These are phyloP conservation scores for Marronus borbonicus DNA, from an alignment of 2,888 invertebrate species.

Conservation along the genomic window DNA sequence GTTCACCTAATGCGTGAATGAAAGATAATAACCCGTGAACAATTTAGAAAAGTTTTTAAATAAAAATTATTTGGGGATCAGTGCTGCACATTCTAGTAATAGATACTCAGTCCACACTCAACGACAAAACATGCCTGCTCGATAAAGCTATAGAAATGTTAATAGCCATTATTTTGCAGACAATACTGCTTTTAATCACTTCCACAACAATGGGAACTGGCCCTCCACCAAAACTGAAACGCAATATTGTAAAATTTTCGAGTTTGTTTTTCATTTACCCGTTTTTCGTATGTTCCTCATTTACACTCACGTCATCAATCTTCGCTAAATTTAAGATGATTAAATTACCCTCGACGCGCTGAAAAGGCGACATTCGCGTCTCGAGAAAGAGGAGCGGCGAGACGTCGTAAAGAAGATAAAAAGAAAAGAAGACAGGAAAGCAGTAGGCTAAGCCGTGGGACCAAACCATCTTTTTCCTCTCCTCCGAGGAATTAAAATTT, in stretches of 20 bases:
- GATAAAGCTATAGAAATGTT: too few species aligned
- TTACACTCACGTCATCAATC: slow-evolving; percentile 24
- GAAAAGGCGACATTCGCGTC: slow-evolving; percentile 27
- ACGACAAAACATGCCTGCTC: too few species aligned
- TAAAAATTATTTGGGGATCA: too few species aligned
- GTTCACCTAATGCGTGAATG: too few species aligned
- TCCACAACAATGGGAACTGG: background rate
- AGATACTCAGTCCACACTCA: too few species aligned
- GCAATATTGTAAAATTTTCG: slow-evolving; percentile 7
- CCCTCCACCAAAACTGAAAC: background rate
- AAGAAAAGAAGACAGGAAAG: too few species aligned
- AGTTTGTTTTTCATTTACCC: slow-evolving; percentile 15
- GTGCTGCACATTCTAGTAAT: too few species aligned
- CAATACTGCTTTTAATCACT: background rate
- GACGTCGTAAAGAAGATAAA: background rate
- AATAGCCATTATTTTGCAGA: too few species aligned
- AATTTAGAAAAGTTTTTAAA: too few species aligned
- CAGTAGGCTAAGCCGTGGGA: slow-evolving; percentile 8
- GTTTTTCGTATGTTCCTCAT: background rate
- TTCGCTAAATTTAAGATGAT: slow-evolving; percentile 41
- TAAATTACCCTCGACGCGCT: slow-evolving; percentile 37
- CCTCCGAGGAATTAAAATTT: slow-evolving; percentile 42
- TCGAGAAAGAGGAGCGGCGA: background rate
- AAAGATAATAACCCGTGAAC: too few species aligned
- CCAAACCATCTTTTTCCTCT: slow-evolving; percentile 6